A percentile compares a stretch with the other conserved stretches of the same genome.
phyloP scores from a whole-genome alignment of 2,888 invertebrate species.

The Dolichopus griseipennis region DNA sequence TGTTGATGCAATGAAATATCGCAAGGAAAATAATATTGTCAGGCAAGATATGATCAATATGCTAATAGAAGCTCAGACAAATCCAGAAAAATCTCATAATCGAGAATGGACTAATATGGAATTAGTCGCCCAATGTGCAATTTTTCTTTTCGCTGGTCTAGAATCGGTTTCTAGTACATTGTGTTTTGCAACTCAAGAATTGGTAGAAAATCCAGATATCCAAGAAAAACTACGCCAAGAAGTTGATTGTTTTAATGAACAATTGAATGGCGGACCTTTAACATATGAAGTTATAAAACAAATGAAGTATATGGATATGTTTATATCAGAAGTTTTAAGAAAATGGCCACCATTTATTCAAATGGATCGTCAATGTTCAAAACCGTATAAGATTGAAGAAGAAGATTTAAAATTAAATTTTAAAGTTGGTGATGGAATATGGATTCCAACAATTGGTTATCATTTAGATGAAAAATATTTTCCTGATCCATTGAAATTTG shows the following conservation, averaged over 20 bases:
- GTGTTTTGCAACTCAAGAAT: conserved; percentile 49
- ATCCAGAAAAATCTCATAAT: conserved; percentile 9
- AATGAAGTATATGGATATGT: conserved; percentile 53
- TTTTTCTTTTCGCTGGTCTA: conserved; percentile 52
- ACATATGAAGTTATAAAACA: conserved; percentile 49
- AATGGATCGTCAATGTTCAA: conserved; percentile 47
- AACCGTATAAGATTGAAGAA: conserved; percentile 43
- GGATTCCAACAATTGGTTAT: conserved; percentile 38
- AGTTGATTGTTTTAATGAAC: conserved; percentile 44
- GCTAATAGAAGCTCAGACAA: conserved; percentile 43
- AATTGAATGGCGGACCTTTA: conserved; percentile 43
- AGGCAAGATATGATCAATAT: conserved; percentile 51
- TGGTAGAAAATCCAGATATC: conserved; percentile 51
- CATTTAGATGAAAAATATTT: conserved; percentile 47
- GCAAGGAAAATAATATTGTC: conserved; percentile 43
- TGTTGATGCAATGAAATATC: conserved; percentile 40
- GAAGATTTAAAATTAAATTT: conserved; percentile 29
- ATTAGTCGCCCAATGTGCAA: conserved; percentile 49
- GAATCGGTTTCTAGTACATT: conserved; percentile 44
- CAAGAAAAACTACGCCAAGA: conserved; percentile 50
- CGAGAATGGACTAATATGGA: conserved; percentile 45
- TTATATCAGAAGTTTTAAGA: conserved; percentile 47
- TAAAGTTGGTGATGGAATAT: conserved; percentile 29
- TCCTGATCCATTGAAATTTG: conserved; percentile 46
- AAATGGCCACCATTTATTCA: conserved; percentile 46